Evolutionary conservation across 2,888 invertebrate genomes (phyloP).

Genomic region (Drosophila cognata): DNA sequence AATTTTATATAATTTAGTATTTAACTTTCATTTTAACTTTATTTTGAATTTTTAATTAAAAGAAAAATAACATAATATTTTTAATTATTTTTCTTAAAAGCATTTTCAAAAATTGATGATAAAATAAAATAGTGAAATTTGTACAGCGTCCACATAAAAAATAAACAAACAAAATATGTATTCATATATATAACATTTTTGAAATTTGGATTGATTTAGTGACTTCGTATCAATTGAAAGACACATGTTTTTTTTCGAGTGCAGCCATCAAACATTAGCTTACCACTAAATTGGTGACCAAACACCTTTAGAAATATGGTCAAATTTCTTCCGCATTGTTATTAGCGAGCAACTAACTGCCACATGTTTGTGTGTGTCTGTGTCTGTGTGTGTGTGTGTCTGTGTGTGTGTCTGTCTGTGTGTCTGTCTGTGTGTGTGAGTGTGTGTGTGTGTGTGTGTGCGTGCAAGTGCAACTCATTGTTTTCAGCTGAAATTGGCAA

Average conservation of each 20-base stretch:
- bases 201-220: neutral
- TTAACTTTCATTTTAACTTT: neutral
- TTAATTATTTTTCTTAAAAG: neutral
- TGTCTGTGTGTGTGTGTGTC: neutral
- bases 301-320: constrained; percentile 51
- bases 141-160: neutral
- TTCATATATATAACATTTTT: neutral
- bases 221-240: neutral
- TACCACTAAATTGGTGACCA: constrained; percentile 57
- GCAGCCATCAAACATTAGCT: constrained; percentile 1
- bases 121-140: neutral
- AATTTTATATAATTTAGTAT: neutral
- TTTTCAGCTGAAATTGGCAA: constrained; percentile 44
- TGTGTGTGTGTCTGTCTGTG: neutral
- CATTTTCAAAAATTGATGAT: neutral
- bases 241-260: neutral
- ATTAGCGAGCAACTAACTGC: constrained; percentile 11
- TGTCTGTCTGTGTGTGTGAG: no score
- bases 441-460: neutral
- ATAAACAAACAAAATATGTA: neutral
- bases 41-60: neutral
- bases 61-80: neutral
- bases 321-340: constrained; percentile 59
- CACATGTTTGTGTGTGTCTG: neutral
- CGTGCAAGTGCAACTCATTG: constrained; percentile 53